Conservation (phyloP, 2,797 vertebrate genomes). For the Cossypha caffra region DNA sequence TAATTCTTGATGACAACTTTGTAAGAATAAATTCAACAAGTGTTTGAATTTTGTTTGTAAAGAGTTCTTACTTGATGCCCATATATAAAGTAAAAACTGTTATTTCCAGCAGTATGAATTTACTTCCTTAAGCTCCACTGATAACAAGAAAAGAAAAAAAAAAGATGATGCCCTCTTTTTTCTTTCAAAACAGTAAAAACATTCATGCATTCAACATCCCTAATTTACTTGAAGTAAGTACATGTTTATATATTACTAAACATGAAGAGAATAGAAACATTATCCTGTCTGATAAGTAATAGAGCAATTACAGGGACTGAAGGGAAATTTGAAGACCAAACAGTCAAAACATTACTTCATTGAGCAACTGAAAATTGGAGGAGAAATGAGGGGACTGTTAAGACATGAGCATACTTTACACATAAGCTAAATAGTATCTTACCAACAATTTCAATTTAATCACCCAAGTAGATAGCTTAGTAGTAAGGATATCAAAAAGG, state of each 20-base stretch:
- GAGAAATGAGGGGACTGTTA: not conserved
- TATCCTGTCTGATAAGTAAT: not conserved
- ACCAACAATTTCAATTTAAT: not conserved
- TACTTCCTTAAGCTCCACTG: not conserved
- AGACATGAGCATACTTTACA: not conserved
- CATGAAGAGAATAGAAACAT: not conserved
- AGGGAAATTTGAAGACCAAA: not conserved
- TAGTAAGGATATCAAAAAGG: not conserved
- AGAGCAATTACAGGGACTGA: not conserved
- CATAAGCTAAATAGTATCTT: not conserved
- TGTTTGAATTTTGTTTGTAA: not conserved
- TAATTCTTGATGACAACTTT: not conserved
- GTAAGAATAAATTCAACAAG: not conserved
- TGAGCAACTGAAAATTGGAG: not conserved
- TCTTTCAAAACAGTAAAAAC: not conserved
- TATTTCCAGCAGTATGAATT: not conserved
- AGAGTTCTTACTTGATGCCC: not conserved
- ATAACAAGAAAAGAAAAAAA: not conserved
- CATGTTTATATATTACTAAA: not conserved
- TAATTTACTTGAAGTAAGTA: not conserved
- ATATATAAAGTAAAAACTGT: not conserved
- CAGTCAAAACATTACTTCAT: not conserved
- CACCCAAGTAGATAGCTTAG: not conserved
- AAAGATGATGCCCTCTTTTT: fast-evolving
- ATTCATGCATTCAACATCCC: not conserved